These are phyloP conservation scores for Trachymyrmex septentrionalis DNA, from an alignment of 1,140 invertebrate species.

Conservation along the genomic window DNA sequence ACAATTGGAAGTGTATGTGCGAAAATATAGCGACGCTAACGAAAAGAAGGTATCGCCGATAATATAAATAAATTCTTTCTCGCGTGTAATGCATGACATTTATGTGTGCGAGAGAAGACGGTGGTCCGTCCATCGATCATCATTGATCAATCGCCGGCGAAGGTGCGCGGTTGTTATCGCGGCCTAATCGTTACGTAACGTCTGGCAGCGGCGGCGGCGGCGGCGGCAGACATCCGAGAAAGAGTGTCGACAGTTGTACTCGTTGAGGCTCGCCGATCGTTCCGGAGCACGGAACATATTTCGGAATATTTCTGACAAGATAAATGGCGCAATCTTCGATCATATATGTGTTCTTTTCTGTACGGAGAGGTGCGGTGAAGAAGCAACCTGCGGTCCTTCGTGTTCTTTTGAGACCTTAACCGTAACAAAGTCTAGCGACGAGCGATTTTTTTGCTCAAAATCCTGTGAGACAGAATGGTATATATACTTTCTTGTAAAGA, in stretches of 20 bases:
- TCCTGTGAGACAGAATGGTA: too few species aligned
- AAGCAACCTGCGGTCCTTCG: background rate
- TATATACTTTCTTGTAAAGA: too few species aligned
- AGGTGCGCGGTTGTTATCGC: conserved; percentile 32
- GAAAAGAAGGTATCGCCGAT: background rate
- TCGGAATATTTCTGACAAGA: background rate
- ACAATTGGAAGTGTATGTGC: background rate
- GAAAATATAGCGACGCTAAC: too few species aligned
- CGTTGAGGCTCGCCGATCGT: background rate
- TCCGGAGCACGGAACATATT: background rate
- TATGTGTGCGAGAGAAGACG: conserved; percentile 3
- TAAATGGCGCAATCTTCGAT: background rate
- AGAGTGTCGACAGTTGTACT: background rate
- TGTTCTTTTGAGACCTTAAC: background rate
- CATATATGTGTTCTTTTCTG: background rate
- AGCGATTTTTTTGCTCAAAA: too few species aligned
- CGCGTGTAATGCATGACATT: background rate
- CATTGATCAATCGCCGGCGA: conserved; percentile 7
- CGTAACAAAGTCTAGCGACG: too few species aligned
- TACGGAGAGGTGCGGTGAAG: background rate
- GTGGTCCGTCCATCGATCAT: background rate
- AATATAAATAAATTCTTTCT: conserved; percentile 44
- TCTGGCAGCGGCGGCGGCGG: background rate
- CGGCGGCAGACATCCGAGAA: background rate
- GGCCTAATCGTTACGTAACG: conserved; percentile 30